These are phyloP conservation scores for Solen grandis DNA, from an alignment of 1,140 invertebrate genomes.

Conservation along the genomic window DNA sequence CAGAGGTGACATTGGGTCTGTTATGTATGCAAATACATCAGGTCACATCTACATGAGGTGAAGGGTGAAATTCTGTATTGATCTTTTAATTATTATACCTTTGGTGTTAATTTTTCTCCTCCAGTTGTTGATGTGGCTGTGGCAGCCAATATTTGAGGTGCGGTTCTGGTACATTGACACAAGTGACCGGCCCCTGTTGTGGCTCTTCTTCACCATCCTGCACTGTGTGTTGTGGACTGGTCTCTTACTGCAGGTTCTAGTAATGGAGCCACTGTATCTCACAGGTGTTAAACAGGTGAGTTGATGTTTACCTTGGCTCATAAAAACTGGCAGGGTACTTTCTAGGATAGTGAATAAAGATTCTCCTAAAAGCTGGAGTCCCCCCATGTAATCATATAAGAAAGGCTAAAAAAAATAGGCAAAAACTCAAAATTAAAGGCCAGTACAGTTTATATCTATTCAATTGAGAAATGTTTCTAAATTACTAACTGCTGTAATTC, in stretches of 20 bases:
- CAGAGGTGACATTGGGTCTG: too few relatives aligned
- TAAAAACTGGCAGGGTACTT: background rate
- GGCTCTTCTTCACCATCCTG: constrained; percentile 22
- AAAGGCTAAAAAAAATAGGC: background rate
- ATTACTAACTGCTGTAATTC: too few relatives aligned
- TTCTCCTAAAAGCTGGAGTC: background rate
- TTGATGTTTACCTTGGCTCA: background rate
- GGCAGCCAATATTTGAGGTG: constrained; percentile 51
- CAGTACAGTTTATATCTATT: background rate
- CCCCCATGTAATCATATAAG: background rate
- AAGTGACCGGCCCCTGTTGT: background rate
- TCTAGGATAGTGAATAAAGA: background rate
- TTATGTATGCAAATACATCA: too few relatives aligned
- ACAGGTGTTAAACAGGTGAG: constrained; percentile 44
- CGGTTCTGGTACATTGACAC: constrained; percentile 36
- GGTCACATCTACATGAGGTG: too few relatives aligned
- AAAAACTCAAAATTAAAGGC: background rate
- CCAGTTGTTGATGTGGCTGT: constrained; percentile 45
- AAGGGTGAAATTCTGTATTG: too few relatives aligned
- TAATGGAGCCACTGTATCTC: constrained; percentile 30
- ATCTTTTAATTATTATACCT: too few relatives aligned
- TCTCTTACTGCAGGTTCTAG: constrained; percentile 25
- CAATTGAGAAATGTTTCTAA: too few relatives aligned
- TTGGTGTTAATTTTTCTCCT: too few relatives aligned
- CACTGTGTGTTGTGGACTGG: constrained; percentile 24